These are phyloP conservation scores for Acipenser oxyrinchus DNA, from an alignment of 2,797 vertebrate genomes.

Conservation along the genomic window DNA sequence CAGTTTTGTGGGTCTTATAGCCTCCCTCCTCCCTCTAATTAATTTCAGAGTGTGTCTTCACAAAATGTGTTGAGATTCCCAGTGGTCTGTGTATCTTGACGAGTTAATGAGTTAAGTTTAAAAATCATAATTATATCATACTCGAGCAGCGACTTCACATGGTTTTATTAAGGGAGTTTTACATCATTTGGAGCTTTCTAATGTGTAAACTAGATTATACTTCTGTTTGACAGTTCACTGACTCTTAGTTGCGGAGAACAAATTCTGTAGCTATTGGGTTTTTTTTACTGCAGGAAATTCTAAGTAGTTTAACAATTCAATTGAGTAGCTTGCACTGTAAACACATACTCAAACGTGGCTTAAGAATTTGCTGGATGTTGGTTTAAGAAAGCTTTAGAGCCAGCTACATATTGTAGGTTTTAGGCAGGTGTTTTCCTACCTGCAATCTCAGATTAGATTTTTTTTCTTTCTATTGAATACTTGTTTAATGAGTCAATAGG, in stretches of 20 bases:
- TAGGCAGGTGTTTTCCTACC: too few relatives aligned
- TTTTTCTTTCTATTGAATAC: too few relatives aligned
- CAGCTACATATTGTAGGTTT: too few relatives aligned
- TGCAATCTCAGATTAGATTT: too few relatives aligned
- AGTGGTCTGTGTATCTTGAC: not conserved
- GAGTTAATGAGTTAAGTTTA: slow-evolving; percentile 6
- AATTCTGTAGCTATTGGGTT: too few relatives aligned
- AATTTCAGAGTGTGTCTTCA: not conserved
- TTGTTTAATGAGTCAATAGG: too few relatives aligned
- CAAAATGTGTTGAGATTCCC: not conserved
- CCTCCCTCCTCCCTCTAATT: not conserved
- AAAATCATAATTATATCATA: slow-evolving; percentile 2
- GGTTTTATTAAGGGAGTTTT: slow-evolving; percentile 3
- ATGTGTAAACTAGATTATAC: not conserved
- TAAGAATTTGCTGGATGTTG: too few relatives aligned
- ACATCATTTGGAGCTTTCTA: slow-evolving; percentile 2
- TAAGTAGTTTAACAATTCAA: too few relatives aligned
- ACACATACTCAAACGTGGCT: too few relatives aligned
- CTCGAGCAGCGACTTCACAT: not conserved
- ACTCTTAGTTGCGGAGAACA: not conserved
- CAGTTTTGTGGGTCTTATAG: slow-evolving; percentile 1
- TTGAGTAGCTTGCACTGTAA: too few relatives aligned
- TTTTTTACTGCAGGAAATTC: too few relatives aligned
- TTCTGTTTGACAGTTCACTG: not conserved
- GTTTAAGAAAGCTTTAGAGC: too few relatives aligned